These are phyloP conservation scores for Sebastes itinus DNA, from an alignment of 2,797 vertebrate genomes.

Conservation along the genomic window DNA sequence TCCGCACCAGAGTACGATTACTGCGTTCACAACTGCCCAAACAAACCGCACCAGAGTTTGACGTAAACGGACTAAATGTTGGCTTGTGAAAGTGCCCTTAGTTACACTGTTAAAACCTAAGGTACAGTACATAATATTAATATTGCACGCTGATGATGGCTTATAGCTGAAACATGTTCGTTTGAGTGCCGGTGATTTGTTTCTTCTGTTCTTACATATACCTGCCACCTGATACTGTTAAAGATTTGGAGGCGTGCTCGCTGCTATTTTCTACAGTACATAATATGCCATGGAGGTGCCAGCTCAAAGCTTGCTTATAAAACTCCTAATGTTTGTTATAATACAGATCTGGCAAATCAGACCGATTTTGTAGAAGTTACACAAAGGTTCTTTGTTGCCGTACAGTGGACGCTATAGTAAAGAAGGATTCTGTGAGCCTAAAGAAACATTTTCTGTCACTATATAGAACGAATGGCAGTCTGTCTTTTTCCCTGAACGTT, in stretches of 20 bases:
- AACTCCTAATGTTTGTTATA: not conserved
- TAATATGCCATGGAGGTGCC: not conserved
- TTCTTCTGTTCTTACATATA: no score
- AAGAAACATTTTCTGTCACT: constrained; percentile 12
- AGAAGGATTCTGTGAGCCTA: not conserved
- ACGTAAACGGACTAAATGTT: no score
- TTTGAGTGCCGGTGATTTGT: no score
- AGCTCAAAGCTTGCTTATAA: not conserved
- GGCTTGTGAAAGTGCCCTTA: no score
- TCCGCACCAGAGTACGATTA: no score
- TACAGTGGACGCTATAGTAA: not conserved
- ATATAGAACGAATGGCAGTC: constrained; percentile 8
- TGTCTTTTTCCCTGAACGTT: not conserved
- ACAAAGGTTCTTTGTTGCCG: not conserved
- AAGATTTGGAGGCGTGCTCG: no score
- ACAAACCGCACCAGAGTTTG: no score
- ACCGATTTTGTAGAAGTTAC: not conserved
- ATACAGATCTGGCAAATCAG: not conserved
- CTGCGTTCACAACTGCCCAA: no score
- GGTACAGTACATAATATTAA: not conserved
- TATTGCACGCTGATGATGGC: no score
- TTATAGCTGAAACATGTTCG: no score
- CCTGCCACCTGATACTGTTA: no score
- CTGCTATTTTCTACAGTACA: not conserved
- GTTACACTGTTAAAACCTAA: not conserved